These are phyloP conservation scores for Trididemnum nubilum DNA, from an alignment of 23 tunicate genomes.

Conservation along the genomic window DNA sequence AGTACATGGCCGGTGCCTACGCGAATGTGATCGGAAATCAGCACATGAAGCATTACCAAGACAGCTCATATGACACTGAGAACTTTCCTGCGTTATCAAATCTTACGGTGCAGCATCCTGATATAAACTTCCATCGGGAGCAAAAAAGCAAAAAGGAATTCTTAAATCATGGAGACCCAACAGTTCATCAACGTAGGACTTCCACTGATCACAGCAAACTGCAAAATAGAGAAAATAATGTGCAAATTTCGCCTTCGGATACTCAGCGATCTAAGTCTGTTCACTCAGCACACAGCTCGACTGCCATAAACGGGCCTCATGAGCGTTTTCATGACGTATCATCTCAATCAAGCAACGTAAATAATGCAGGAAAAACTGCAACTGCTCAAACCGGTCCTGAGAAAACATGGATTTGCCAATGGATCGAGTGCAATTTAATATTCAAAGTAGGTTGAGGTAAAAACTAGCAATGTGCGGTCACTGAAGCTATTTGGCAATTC, in stretches of 20 bases:
- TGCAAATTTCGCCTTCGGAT: not conserved
- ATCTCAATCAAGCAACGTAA: not conserved
- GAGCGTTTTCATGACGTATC: not conserved
- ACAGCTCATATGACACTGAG: not conserved
- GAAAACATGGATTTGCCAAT: conserved; percentile 61
- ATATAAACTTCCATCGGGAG: not conserved
- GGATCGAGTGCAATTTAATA: conserved; percentile 75
- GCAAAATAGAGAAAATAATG: not conserved
- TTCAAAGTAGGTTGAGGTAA: conserved; percentile 49
- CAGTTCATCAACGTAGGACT: not conserved
- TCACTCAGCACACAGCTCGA: not conserved
- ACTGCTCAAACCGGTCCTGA: conserved; percentile 35
- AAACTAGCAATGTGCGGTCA: not conserved
- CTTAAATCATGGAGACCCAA: not conserved
- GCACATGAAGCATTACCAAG: not conserved
- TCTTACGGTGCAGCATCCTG: conserved; percentile 11
- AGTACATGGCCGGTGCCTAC: conserved; percentile 21
- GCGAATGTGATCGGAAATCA: not conserved
- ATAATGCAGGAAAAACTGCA: not conserved
- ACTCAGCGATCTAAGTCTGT: not conserved
- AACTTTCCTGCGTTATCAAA: not conserved
- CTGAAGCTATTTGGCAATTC: no score
- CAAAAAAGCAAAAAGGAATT: not conserved
- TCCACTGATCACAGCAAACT: not conserved
- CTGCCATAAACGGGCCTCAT: not conserved